Evolutionary conservation across 2,797 vertebrate genomes (phyloP), one percentile per base, ranked within the genome.

Genomic region (Rhinophrynus dorsalis): DNA sequence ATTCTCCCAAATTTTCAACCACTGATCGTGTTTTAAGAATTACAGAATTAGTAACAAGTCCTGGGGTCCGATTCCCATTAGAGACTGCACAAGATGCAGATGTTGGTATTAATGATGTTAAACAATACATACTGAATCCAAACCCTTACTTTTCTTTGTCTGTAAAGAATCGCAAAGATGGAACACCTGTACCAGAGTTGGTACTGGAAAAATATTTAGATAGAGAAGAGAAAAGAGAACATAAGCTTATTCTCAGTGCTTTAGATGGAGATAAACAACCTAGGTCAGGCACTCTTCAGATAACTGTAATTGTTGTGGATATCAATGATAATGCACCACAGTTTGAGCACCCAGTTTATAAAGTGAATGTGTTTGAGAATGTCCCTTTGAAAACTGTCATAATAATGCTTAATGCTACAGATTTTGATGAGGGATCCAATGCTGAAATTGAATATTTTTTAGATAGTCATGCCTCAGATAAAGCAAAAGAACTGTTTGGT

Each of bases 311-410:
- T 60, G 87, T 98, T 40, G 75, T 95, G 84, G 97, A 99, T 32
- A 83, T 95, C 73, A 99, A 99, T 77, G 97, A 99, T 82, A 99
- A 99, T 0, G 89, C 93, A 0, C 97, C 96, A 1, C 32, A 87
- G 26, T 98, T 98, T 84, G 91, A 91, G 26, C 89, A 86, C 33
- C 71, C 89, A 0, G 86, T 87, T 0, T 93, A 91, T 51, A 94
- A 87, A 74, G 90, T 97, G 10, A 90, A 75, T 21, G 82, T 98
- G 44, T 78, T 80, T 0, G 97, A 99, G 83, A 97, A 97, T 70
- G 90, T 88, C 0, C 89, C 90, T 6, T 29, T 67, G 20, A 95
- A 94, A 56, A 92, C 92, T 20, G 78, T 94, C 79, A 89, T 98
- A 21, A 89, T 94, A 15, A 86, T 57, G 77, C 79, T 99, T 74